Evolutionary conservation across 2,113 vertebrate genomes (phyloP).

Genomic region (Pedetes capensis): DNA sequence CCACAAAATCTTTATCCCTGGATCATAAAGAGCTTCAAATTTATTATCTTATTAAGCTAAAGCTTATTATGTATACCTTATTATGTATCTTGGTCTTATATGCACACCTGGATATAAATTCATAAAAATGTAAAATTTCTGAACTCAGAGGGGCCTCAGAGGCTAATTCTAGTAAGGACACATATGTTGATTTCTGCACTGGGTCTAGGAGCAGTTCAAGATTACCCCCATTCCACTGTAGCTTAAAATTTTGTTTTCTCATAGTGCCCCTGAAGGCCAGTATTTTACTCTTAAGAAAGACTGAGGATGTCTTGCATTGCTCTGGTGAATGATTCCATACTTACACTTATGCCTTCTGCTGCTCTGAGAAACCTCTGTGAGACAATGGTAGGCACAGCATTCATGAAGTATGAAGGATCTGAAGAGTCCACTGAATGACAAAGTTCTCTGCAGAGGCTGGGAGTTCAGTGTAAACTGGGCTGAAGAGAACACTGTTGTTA

Average conservation of each 20-base stretch:
- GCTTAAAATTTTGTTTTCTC: neutral
- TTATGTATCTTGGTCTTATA: neutral
- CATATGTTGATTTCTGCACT: neutral
- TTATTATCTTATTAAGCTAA: neutral
- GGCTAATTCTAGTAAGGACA: neutral
- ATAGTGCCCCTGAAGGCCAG: neutral
- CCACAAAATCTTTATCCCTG: neutral
- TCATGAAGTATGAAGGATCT: neutral
- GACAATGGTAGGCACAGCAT: neutral
- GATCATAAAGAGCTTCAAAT: neutral
- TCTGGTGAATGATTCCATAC: neutral
- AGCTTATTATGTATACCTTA: neutral
- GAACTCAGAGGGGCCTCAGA: neutral
- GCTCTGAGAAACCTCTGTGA: neutral
- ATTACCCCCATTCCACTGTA: neutral
- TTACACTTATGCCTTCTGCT: neutral
- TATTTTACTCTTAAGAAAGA: neutral
- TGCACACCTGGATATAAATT: neutral
- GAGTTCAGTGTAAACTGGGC: neutral
- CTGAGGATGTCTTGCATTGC: neutral
- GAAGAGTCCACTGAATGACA: neutral
- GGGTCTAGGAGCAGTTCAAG: neutral
- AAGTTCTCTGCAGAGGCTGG: neutral
- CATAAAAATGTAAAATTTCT: constrained; percentile 36
- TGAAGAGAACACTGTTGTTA: neutral